Evolutionary conservation across 2,888 invertebrate species (phyloP).

Genomic region (Ochlodes sylvanus): DNA sequence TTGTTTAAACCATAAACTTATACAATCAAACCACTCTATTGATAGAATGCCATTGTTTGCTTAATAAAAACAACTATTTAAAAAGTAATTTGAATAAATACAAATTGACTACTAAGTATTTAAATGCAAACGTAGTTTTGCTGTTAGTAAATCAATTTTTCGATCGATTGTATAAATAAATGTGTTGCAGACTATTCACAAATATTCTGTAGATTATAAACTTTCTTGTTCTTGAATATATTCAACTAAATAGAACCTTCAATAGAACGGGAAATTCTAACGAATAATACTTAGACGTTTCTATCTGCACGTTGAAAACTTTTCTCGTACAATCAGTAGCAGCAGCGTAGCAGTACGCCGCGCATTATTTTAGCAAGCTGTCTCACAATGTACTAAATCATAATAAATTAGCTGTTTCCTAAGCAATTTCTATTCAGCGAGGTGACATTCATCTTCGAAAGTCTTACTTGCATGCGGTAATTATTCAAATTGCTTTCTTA

Average conservation of each 20-base stretch:
- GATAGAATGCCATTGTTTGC: too few relatives aligned
- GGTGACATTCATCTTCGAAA: conserved; percentile 72
- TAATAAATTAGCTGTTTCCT: conserved; percentile 37
- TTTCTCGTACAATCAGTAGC: neutral
- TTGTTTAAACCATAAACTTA: too few relatives aligned
- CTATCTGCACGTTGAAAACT: neutral
- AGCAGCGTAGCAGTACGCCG: neutral
- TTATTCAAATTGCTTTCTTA: conserved; percentile 80
- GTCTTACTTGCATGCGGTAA: conserved; percentile 66
- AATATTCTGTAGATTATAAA: too few relatives aligned
- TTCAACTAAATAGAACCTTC: neutral
- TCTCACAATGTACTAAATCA: conserved; percentile 47
- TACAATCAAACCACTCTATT: too few relatives aligned
- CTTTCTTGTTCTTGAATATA: too few relatives aligned
- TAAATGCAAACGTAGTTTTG: too few relatives aligned
- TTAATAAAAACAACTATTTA: too few relatives aligned
- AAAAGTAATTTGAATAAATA: too few relatives aligned
- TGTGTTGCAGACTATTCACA: too few relatives aligned
- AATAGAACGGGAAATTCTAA: neutral
- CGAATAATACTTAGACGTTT: neutral
- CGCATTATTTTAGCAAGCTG: conserved; percentile 10
- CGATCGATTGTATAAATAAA: too few relatives aligned
- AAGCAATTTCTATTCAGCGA: conserved; percentile 35
- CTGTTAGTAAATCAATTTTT: too few relatives aligned
- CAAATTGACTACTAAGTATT: too few relatives aligned